These are phyloP conservation scores for Nemapogon koenigi DNA, from an alignment of 2,888 invertebrate genomes.

Conservation along the genomic window DNA sequence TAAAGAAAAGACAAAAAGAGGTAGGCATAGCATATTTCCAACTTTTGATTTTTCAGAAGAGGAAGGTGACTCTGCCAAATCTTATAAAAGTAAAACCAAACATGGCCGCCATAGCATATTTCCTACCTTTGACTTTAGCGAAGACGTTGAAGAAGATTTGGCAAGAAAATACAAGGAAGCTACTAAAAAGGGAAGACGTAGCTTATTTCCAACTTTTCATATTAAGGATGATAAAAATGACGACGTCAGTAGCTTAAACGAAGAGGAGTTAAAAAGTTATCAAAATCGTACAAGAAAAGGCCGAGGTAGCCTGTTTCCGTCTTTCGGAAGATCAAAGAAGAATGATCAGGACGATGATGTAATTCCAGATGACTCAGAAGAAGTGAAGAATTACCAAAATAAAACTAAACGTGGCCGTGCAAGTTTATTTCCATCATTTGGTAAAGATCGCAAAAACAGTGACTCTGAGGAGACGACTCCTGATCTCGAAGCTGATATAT, in stretches of 20 bases:
- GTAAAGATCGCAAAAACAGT: slow-evolving; percentile 43
- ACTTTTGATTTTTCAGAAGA: slow-evolving; percentile 48
- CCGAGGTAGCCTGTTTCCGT: slow-evolving; percentile 12
- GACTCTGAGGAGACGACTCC: slow-evolving; percentile 20
- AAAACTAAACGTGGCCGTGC: slow-evolving; percentile 42
- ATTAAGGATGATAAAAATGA: slow-evolving; percentile 37
- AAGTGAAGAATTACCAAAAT: slow-evolving; percentile 47
- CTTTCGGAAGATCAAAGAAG: slow-evolving; percentile 20
- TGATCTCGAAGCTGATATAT: slow-evolving; percentile 36
- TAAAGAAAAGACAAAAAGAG: slow-evolving; percentile 40
- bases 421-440: slow-evolving; percentile 51
- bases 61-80: slow-evolving; percentile 24
- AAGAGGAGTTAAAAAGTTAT: slow-evolving; percentile 11
- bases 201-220: slow-evolving; percentile 50
- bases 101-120: slow-evolving; percentile 15
- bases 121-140: slow-evolving; percentile 39
- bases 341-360: slow-evolving; percentile 41
- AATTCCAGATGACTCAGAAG: slow-evolving; percentile 52
- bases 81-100: slow-evolving; percentile 7
- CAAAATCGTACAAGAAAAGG: slow-evolving; percentile 12
- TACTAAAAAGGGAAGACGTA: slow-evolving; percentile 42
- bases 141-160: slow-evolving; percentile 31
- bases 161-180: slow-evolving; percentile 42
- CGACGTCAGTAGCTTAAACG: slow-evolving; percentile 20
- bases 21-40: slow-evolving; percentile 47